These are phyloP conservation scores for Heteromormyrus szaboi DNA, from an alignment of 2,797 vertebrate genomes.

Conservation along the genomic window DNA sequence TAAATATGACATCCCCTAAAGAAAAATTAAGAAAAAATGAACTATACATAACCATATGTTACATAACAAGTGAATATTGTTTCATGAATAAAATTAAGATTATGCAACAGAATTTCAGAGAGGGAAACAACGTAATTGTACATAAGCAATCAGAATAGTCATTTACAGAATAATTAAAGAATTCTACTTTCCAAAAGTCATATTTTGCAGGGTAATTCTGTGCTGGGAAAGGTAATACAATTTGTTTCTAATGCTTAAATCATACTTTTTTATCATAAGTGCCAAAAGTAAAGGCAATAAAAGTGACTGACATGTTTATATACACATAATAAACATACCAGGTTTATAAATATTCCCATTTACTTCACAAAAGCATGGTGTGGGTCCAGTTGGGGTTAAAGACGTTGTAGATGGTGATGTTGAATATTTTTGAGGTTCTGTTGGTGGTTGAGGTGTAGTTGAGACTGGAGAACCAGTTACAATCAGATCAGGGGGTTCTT, in stretches of 20 bases:
- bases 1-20: conserved; percentile 43
- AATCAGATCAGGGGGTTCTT: neutral
- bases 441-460: neutral
- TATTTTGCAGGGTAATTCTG: neutral
- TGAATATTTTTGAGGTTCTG: neutral
- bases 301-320: too few relatives aligned
- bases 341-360: conserved; percentile 44
- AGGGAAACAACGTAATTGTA: neutral
- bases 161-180: neutral
- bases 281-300: neutral
- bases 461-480: neutral
- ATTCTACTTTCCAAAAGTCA: neutral
- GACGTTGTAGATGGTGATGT: neutral
- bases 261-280: neutral
- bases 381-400: neutral
- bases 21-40: neutral
- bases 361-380: conserved; percentile 42
- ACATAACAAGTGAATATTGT: neutral
- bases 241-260: neutral
- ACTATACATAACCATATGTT: neutral
- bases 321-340: conserved; percentile 41
- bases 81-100: neutral
- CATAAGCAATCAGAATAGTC: neutral
- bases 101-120: neutral
- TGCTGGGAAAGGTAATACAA: neutral